Conservation (phyloP, 2,113 vertebrate genomes). For the Grus americana region DNA sequence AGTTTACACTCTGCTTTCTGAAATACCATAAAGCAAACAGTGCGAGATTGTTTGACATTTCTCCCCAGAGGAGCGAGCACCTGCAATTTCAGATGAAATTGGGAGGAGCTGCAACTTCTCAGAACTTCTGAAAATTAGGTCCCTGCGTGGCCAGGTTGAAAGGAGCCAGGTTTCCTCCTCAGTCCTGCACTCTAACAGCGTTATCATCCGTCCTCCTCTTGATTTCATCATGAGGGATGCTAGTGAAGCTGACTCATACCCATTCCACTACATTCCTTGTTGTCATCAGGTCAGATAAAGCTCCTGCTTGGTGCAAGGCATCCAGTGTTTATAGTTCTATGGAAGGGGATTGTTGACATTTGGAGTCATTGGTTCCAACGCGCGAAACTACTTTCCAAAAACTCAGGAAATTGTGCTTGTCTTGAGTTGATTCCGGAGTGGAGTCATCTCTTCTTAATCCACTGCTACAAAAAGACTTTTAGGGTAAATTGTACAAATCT, state of each 20-base stretch:
- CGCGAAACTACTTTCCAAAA: background rate
- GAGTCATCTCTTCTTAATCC: background rate
- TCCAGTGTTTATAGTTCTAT: background rate
- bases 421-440: background rate
- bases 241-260: background rate
- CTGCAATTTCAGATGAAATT: background rate
- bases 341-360: background rate
- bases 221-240: background rate
- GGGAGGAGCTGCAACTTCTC: background rate
- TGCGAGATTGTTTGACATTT: background rate
- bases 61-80: background rate
- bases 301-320: background rate
- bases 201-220: background rate
- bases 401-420: background rate
- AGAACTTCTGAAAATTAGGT: background rate
- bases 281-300: background rate
- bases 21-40: background rate
- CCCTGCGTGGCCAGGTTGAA: background rate
- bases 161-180: background rate
- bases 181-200: rapidly evolving
- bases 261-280: background rate
- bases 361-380: background rate
- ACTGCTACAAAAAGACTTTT: background rate
- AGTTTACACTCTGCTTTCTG: background rate
- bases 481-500: background rate